These are phyloP conservation scores for Scelioninae gen. 1 DNA, from an alignment of 2,888 invertebrate genomes.

Conservation along the genomic window DNA sequence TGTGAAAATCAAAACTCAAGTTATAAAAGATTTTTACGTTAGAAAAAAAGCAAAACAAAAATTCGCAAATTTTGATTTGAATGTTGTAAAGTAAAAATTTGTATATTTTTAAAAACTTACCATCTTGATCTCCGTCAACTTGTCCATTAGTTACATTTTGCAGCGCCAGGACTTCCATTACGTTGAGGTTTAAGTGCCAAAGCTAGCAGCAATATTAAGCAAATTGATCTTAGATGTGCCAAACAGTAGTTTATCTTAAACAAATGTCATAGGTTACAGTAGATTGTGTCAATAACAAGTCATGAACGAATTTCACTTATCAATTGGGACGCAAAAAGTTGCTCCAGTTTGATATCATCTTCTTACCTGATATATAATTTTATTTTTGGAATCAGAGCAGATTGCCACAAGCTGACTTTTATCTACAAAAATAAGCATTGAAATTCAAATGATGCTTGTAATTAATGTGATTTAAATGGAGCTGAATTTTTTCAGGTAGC, in stretches of 20 bases:
- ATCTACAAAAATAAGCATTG: too few species aligned
- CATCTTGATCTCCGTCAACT: slow-evolving; percentile 2
- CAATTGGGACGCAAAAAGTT: slow-evolving; percentile 14
- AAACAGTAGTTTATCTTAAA: slow-evolving; percentile 48
- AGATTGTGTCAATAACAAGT: too few species aligned
- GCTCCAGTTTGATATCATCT: slow-evolving; percentile 29
- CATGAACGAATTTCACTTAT: slow-evolving; percentile 43
- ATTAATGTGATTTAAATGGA: too few species aligned
- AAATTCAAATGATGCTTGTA: too few species aligned
- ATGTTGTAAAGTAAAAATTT: neutral
- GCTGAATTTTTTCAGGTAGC: slow-evolving; percentile 89
- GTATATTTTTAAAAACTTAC: slow-evolving; percentile 10
- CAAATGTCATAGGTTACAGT: slow-evolving; percentile 53
- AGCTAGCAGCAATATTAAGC: slow-evolving; percentile 19
- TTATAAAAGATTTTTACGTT: too few species aligned
- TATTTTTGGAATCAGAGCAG: too few species aligned
- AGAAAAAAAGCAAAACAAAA: too few species aligned
- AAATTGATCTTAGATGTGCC: slow-evolving; percentile 42
- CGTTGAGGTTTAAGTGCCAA: slow-evolving; percentile 17
- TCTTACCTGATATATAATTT: too few species aligned
- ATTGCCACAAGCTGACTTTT: too few species aligned
- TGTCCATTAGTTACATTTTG: slow-evolving; percentile 42
- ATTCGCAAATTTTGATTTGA: too few species aligned
- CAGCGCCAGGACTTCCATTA: slow-evolving; percentile 26
- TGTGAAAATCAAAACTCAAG: too few species aligned